phyloP scores from a whole-genome alignment of 2,113 vertebrate genomes.

The Pelecanus crispus region DNA sequence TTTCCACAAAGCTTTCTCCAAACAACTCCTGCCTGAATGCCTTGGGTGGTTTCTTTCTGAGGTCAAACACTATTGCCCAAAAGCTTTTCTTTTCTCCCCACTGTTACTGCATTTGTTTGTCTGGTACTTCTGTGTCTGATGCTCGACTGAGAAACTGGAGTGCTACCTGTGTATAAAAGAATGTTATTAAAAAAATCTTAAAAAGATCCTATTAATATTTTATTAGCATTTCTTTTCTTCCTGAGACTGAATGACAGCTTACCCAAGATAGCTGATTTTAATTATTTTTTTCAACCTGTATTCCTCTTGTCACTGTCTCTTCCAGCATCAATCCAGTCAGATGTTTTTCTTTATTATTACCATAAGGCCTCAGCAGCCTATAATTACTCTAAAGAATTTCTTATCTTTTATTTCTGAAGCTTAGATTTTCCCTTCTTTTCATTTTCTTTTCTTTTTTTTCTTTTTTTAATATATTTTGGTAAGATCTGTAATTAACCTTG shows the following conservation, averaged over 20 bases:
- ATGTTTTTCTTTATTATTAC: constrained; percentile 77
- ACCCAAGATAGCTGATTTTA: constrained; percentile 86
- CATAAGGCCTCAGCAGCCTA: constrained; percentile 63
- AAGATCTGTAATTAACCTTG: constrained; percentile 67
- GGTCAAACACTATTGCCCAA: background rate
- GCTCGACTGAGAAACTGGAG: constrained; percentile 59
- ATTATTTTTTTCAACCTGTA: constrained; percentile 80
- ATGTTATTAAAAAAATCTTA: constrained; percentile 79
- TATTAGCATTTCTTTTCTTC: constrained; percentile 91
- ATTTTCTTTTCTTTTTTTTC: background rate
- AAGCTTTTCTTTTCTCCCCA: background rate
- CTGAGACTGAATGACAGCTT: constrained; percentile 83
- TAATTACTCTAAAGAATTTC: constrained; percentile 76
- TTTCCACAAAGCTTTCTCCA: background rate
- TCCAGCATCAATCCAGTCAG: constrained; percentile 82
- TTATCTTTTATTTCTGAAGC: constrained; percentile 74
- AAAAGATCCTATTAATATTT: constrained; percentile 92
- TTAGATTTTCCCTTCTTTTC: constrained; percentile 21
- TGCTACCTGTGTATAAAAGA: constrained; percentile 76
- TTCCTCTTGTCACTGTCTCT: constrained; percentile 74
- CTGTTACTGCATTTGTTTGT: background rate
- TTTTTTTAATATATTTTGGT: background rate
- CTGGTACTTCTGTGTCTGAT: constrained; percentile 44
- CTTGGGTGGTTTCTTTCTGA: background rate
- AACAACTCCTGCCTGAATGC: background rate